Evolutionary conservation across 2,113 vertebrate genomes (phyloP).

Genomic region (Pseudopodoces humilis): DNA sequence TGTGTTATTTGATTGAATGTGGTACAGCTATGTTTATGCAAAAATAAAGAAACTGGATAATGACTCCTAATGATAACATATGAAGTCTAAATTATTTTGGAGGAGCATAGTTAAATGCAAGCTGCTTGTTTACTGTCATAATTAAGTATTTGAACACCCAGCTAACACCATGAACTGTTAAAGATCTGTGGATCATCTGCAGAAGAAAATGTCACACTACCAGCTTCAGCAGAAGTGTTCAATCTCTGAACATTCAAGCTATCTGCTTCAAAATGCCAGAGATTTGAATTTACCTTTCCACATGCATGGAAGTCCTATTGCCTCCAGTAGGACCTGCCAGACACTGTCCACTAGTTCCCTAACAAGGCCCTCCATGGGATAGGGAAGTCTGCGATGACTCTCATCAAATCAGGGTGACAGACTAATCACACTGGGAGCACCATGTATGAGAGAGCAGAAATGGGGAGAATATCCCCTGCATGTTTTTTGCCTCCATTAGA

Average conservation of each 20-base stretch:
- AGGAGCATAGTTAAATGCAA: background rate
- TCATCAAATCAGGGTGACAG: conserved; percentile 40
- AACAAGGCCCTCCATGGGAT: background rate
- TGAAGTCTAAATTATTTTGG: background rate
- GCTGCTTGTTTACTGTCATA: background rate
- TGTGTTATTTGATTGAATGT: background rate
- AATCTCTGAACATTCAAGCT: background rate
- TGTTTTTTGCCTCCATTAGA: conserved; percentile 56
- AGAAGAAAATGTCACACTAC: background rate
- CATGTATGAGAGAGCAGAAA: background rate
- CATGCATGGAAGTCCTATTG: background rate
- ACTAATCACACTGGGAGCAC: conserved; percentile 7
- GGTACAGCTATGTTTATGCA: background rate
- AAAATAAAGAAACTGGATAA: background rate
- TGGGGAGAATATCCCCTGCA: background rate
- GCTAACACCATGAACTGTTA: background rate
- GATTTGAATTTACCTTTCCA: background rate
- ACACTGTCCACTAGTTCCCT: background rate
- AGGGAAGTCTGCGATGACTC: background rate
- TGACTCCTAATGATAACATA: background rate
- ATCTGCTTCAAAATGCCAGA: background rate
- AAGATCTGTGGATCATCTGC: background rate
- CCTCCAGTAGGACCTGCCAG: background rate
- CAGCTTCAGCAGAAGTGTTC: background rate
- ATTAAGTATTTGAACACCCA: background rate